Percentiles rank a stretch among this genome's conserved stretches.
Evolutionary conservation across 1,140 invertebrate species (phyloP).

Genomic region (Rhagoletis zephyria): DNA sequence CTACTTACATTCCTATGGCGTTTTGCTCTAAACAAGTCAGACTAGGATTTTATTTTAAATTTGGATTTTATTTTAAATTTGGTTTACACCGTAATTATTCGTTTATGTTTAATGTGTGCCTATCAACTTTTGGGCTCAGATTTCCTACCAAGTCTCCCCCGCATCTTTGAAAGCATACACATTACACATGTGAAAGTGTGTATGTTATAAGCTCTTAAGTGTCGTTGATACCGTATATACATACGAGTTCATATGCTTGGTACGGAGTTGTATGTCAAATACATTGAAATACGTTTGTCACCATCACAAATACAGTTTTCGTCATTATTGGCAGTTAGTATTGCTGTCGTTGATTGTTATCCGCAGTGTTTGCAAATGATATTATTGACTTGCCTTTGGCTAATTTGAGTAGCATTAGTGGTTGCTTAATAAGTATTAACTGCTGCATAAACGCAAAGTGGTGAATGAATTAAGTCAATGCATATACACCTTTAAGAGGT

Average conservation of each 20-base stretch:
- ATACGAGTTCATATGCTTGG: background rate
- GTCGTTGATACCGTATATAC: background rate
- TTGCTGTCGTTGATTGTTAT: background rate
- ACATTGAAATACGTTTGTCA: background rate
- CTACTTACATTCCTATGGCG: too few species aligned
- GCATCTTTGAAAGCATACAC: too few species aligned
- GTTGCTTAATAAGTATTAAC: conserved; percentile 32
- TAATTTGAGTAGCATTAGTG: conserved; percentile 9
- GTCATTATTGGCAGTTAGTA: conserved; percentile 25
- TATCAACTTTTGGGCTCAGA: too few species aligned
- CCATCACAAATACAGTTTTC: conserved; percentile 17
- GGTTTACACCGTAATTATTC: too few species aligned
- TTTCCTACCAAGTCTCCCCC: too few species aligned
- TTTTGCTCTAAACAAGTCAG: too few species aligned
- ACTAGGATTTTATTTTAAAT: too few species aligned
- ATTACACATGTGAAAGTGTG: too few species aligned
- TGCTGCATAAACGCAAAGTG: background rate
- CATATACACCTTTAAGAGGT: too few species aligned
- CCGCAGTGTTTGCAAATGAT: conserved; percentile 28
- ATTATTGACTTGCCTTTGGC: conserved; percentile 11
- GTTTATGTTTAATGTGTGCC: too few species aligned
- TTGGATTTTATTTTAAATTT: too few species aligned
- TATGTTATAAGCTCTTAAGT: background rate
- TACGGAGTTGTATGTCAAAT: background rate
- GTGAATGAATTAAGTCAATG: too few species aligned